Evolutionary conservation across 23 tunicate species (phyloP), one percentile per base, ranked within the genome.

Genomic region (Ascidia mentula): DNA sequence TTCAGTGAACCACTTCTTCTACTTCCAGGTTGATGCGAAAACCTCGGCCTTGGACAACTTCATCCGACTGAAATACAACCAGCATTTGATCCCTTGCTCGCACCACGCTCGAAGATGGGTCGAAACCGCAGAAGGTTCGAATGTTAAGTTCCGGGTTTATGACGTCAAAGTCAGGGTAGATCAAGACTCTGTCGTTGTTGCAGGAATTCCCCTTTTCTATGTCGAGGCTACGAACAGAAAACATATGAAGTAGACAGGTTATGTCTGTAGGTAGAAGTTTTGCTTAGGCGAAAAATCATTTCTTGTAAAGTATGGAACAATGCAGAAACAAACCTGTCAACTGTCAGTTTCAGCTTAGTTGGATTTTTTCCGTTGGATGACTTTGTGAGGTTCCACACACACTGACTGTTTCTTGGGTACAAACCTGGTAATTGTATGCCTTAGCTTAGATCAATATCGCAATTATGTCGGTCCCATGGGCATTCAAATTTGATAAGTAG

Each of bases 11-110:
- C 4, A 53, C 22, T 26, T 53, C 65, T 9, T 53, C 65, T 28
- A 53, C 65, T 5, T 53, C 24, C 65, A 53, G 65, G 4, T 53
- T 76, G 6, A 81, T 81, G 36, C 37, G n/a, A 38, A 84, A 84
- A 38, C 87, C 87, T 15, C 87, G 73, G 24, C 87, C 87, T 33
- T 59, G 59, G 0, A 84, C 87, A 3, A 84, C 39, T 36, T 38
- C 81, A 84, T 84, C 87, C 15, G 87, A 84, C 69, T 84, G 81
- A 76, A 84, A 84, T 15, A 84, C 87, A 6, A 84, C 39, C 35
- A 76, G 73, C 59, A 84, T 37, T 45, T 76, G 76, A 40, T 22
- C 30, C 12, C 39, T 13, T 20, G 81, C 81, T 5, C 61, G 40
- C 65, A 53, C 65, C 8, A 76, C 32, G 32, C 37, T 46, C 9